Evolutionary conservation across 2,797 vertebrate species (phyloP).

Genomic region (Pseudochirops corinnae): DNA sequence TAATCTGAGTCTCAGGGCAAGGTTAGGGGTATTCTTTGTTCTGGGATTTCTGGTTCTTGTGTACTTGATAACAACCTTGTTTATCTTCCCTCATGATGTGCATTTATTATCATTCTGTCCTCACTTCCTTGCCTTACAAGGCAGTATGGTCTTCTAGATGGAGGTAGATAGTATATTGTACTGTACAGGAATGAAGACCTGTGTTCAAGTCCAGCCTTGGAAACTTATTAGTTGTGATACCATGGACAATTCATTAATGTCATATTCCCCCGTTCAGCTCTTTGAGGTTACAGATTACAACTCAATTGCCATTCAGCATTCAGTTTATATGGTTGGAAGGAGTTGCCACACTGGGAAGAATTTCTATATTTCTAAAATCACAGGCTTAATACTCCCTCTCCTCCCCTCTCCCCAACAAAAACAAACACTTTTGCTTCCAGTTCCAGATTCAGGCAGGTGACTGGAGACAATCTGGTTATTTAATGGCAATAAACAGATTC

Average conservation of each 20-base stretch:
- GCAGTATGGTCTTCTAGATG: neutral
- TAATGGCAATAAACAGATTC: neutral
- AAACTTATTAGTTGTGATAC: neutral
- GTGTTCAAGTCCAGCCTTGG: neutral
- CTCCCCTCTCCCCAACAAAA: too few species aligned
- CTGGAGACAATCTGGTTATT: neutral
- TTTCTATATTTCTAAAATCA: neutral
- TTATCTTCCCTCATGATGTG: neutral
- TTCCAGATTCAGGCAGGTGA: neutral
- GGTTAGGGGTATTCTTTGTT: constrained; percentile 18
- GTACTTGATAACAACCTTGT: neutral
- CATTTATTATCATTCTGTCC: neutral
- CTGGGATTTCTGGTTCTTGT: neutral
- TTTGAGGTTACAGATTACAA: neutral
- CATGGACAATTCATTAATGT: neutral
- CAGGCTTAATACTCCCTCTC: neutral
- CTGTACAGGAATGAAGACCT: neutral
- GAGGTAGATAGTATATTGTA: neutral
- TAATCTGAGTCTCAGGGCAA: neutral
- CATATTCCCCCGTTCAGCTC: neutral
- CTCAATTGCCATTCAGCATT: neutral
- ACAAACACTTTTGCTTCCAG: neutral
- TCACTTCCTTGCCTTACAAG: neutral
- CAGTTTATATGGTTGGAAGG: neutral
- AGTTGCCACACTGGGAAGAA: neutral